phyloP scores from a whole-genome alignment of 2,797 vertebrate genomes.

The Chrysocyon brachyurus region DNA sequence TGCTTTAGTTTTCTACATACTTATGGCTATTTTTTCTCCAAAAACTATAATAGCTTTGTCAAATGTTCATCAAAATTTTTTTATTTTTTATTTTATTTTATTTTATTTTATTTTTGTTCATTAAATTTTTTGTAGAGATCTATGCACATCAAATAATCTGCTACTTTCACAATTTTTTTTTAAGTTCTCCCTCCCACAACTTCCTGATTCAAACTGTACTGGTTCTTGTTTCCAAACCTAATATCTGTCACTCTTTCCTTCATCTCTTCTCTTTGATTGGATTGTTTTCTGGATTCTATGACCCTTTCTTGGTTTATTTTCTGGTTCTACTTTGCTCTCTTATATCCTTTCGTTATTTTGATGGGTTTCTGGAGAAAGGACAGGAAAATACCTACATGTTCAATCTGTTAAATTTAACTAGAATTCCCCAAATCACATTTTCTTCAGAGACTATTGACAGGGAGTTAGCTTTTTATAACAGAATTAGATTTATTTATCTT shows the following conservation, averaged over 20 bases:
- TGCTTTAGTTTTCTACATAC: constrained; percentile 10
- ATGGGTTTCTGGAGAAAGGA: constrained; percentile 32
- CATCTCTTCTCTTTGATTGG: not conserved
- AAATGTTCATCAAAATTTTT: constrained; percentile 6
- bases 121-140: constrained; percentile 45
- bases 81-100: not conserved
- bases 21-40: not conserved
- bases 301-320: constrained; percentile 33
- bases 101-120: too few relatives aligned
- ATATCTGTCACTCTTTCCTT: not conserved
- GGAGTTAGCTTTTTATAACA: constrained; percentile 44
- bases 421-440: constrained; percentile 16
- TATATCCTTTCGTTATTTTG: constrained; percentile 13
- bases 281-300: not conserved
- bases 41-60: not conserved
- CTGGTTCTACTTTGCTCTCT: constrained; percentile 9
- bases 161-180: not conserved
- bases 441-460: constrained; percentile 39
- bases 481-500: constrained; percentile 25
- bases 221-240: not conserved
- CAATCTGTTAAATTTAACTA: not conserved
- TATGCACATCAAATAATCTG: constrained; percentile 20
- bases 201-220: not conserved
- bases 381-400: not conserved
- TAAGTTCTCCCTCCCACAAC: not conserved